phyloP scores from a whole-genome alignment of 2,888 invertebrate genomes.

The Diloba caeruleocephala region DNA sequence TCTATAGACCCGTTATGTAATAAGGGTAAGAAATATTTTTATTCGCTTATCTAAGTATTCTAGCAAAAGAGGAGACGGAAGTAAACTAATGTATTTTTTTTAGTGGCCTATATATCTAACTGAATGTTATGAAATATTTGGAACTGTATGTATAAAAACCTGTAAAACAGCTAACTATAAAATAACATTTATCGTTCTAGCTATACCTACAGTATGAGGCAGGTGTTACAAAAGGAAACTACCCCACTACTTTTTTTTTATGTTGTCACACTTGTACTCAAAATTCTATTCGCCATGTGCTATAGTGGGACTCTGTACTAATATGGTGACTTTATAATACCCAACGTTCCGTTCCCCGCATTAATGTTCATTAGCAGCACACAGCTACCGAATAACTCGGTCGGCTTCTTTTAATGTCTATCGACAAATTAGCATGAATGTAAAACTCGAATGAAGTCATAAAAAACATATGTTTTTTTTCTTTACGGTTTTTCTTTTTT shows the following conservation, averaged over 20 bases:
- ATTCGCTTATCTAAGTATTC: no score
- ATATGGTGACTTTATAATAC: slow-evolving; percentile 75
- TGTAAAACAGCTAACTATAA: not conserved
- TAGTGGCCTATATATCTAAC: not conserved
- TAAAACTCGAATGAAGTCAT: slow-evolving; percentile 85
- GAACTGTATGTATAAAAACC: no score
- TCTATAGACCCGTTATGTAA: no score
- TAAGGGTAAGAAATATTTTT: no score
- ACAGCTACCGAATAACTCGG: slow-evolving; percentile 87
- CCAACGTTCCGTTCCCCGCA: slow-evolving; percentile 74
- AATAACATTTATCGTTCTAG: no score
- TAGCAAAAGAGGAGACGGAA: no score
- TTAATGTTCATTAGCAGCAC: slow-evolving; percentile 85
- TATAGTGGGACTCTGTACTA: slow-evolving; percentile 54
- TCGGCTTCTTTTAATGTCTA: slow-evolving; percentile 82
- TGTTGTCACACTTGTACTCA: slow-evolving; percentile 45
- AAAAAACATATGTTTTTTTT: slow-evolving; percentile 82
- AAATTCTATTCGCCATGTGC: slow-evolving; percentile 26
- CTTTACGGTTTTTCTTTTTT: slow-evolving; percentile 76
- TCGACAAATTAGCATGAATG: slow-evolving; percentile 88
- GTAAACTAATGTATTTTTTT: no score
- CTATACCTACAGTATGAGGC: no score
- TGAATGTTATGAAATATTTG: not conserved
- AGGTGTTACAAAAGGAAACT: slow-evolving; percentile 22
- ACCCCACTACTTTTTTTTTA: slow-evolving; percentile 13